Conservation (phyloP, 2,888 invertebrate species). For the Dilophus febrilis region DNA sequence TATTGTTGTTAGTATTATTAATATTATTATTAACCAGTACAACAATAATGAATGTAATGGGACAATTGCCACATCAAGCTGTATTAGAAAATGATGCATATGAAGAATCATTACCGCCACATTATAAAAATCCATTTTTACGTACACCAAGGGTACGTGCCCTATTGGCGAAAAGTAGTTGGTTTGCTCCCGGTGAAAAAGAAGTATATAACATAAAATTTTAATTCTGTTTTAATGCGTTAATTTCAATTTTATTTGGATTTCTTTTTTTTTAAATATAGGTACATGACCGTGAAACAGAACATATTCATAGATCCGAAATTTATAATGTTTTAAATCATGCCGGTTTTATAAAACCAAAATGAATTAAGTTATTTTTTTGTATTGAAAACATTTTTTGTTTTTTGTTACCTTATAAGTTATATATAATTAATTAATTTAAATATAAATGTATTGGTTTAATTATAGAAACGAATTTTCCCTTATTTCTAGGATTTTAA, state of each 20-base stretch:
- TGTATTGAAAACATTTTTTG: no score
- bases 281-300: constrained; percentile 42
- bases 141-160: constrained; percentile 38
- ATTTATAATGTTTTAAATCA: constrained; percentile 47
- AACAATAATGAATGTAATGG: constrained; percentile 11
- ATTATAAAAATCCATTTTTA: constrained; percentile 39
- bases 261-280: constrained; percentile 14
- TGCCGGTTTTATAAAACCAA: constrained; percentile 36
- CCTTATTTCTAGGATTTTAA: no score
- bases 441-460: no score
- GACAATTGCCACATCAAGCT: constrained; percentile 35
- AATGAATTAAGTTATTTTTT: no score
- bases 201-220: constrained; percentile 27
- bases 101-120: constrained; percentile 38
- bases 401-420: no score
- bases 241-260: neutral
- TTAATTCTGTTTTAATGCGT: neutral
- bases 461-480: no score
- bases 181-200: constrained; percentile 43
- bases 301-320: constrained; percentile 40
- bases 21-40: no score
- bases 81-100: constrained; percentile 38
- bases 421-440: no score
- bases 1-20: no score
- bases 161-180: constrained; percentile 37